Conservation (phyloP, 2,888 invertebrate species). For the Selenia dentaria region DNA sequence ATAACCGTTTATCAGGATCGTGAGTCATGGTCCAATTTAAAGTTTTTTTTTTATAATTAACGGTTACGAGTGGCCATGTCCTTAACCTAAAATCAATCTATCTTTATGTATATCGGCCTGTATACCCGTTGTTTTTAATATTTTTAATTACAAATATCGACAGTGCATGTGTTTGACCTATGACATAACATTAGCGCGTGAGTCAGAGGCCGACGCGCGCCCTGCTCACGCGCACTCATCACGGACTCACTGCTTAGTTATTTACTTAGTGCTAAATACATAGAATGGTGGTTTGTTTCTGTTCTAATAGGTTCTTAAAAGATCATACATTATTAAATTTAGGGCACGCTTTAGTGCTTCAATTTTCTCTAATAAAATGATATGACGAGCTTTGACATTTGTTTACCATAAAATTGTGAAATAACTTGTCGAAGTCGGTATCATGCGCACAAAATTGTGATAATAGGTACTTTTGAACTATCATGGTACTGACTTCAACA, state of each 20-base stretch:
- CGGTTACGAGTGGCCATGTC: conserved; percentile 9
- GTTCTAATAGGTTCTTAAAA: no score
- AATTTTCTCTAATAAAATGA: no score
- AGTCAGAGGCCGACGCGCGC: conserved; percentile 17
- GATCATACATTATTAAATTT: no score
- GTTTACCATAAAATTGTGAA: no score
- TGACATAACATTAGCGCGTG: conserved; percentile 30
- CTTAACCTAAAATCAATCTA: conserved; percentile 17
- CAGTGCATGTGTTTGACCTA: conserved; percentile 25
- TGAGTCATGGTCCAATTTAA: conserved; percentile 19
- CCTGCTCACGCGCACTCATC: conserved; percentile 17
- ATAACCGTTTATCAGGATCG: conserved; percentile 12
- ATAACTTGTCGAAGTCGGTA: no score
- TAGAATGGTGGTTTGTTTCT: no score
- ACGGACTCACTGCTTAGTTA: conserved; percentile 8
- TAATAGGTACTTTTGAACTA: no score
- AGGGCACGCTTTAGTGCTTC: no score
- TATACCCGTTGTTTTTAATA: conserved; percentile 22
- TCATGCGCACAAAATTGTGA: no score
- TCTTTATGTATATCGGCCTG: neutral
- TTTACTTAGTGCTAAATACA: neutral
- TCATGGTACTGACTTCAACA: no score
- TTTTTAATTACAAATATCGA: conserved; percentile 24
- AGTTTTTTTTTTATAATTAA: conserved; percentile 13
- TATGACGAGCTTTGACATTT: no score